Percentiles rank a stretch among this genome's conserved stretches.
Conservation (phyloP, 30 jellyfish, hydroid and myxozoan species). For the Aurelia aurita complex sp. Pacific region DNA sequence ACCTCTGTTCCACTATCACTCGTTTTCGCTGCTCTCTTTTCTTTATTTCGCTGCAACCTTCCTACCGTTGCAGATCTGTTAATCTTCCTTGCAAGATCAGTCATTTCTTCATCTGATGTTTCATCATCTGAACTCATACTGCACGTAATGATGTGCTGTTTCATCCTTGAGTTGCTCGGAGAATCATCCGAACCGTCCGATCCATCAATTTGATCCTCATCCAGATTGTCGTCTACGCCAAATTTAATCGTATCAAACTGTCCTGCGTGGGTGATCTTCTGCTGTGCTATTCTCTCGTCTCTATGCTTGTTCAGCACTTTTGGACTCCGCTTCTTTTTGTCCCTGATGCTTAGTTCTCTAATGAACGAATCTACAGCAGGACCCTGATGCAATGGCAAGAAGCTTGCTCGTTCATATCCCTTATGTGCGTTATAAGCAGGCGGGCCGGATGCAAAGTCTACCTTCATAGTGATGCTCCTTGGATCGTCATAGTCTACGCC, state of each 20-base stretch:
- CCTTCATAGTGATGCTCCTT: slow-evolving; percentile 14
- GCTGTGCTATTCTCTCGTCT: background rate
- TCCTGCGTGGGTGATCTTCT: slow-evolving; percentile 25
- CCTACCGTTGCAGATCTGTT: slow-evolving; percentile 40
- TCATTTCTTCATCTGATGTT: slow-evolving; percentile 41
- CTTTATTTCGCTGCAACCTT: slow-evolving; percentile 6
- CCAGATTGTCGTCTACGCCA: slow-evolving; percentile 18
- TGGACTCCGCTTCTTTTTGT: slow-evolving; percentile 10
- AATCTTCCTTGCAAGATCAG: slow-evolving; percentile 43
- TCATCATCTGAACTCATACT: slow-evolving; percentile 69
- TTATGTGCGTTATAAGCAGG: slow-evolving; percentile 35
- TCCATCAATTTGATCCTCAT: slow-evolving; percentile 8
- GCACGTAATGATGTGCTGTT: slow-evolving; percentile 37
- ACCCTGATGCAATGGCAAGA: slow-evolving; percentile 24
- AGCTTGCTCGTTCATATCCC: slow-evolving; percentile 44
- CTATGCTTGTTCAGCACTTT: background rate
- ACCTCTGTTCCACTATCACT: background rate
- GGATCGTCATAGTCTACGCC: slow-evolving; percentile 26
- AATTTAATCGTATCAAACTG: slow-evolving; percentile 53
- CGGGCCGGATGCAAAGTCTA: slow-evolving; percentile 39
- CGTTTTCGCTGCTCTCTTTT: background rate
- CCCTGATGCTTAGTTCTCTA: slow-evolving; percentile 61
- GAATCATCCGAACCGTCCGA: background rate
- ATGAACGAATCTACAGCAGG: slow-evolving; percentile 54
- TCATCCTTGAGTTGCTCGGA: background rate